These are phyloP conservation scores for Bufo gargarizans DNA, from an alignment of 2,113 vertebrate species.

Conservation along the genomic window DNA sequence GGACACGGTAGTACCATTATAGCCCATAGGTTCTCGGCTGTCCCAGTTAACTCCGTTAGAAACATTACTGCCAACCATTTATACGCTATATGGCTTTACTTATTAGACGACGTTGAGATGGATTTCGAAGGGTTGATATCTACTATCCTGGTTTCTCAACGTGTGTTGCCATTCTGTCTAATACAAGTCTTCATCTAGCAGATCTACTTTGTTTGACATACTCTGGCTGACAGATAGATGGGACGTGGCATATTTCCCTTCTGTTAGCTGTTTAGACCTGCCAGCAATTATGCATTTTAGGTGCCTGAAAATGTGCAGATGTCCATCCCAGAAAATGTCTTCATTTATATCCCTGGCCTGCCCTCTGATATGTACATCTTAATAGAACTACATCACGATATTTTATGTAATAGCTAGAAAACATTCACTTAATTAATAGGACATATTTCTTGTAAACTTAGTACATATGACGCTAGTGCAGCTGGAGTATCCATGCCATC, in stretches of 20 bases:
- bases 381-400: background rate
- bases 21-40: background rate
- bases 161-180: background rate
- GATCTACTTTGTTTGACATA: conserved; percentile 33
- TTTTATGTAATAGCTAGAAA: conserved; percentile 2
- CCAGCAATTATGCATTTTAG: conserved; percentile 27
- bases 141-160: background rate
- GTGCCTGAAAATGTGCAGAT: conserved; percentile 9
- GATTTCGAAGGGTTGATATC: background rate
- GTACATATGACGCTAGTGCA: background rate
- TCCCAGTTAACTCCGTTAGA: background rate
- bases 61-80: background rate
- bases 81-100: background rate
- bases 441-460: conserved; percentile 19
- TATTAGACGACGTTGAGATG: background rate
- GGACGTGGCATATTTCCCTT: conserved; percentile 5
- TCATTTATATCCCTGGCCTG: background rate
- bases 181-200: background rate
- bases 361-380: background rate
- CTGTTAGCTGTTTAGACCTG: background rate
- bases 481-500: background rate
- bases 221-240: background rate
- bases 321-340: conserved; percentile 7
- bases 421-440: background rate
- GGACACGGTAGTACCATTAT: background rate